Evolutionary conservation across 2,797 vertebrate genomes (phyloP), one percentile per base, ranked within the genome.

Genomic region (Tachyglossus aculeatus): DNA sequence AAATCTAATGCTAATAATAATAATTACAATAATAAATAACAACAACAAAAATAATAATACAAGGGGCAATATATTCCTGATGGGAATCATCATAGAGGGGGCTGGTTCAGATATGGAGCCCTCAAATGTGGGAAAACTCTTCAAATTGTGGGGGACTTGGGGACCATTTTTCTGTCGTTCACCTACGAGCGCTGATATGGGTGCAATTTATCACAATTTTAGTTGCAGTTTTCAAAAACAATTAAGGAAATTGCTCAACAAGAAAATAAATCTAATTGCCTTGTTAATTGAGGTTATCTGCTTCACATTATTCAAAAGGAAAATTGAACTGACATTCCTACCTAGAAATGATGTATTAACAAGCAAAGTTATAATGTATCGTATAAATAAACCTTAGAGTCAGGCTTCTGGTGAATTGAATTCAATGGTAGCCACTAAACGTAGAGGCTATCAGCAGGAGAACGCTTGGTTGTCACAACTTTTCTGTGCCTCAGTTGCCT

Each of bases 151-250:
- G 80, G 59, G 54, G 37, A 40, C 19, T n/a, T 21, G 33, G 15
- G 22, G 55, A 29, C 44, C 63, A 1, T 51, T 53, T 72, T 11
- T 45, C 13, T 54, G 19, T 41, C 41, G 33, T 50, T 66, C 36
- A 50, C 11, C 36, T 55, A 15, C 39, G 44, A 3, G 3, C 32
- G 19, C 7, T 21, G 56, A 45, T 14, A 32, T 31, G 9, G 13
- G 0, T 68, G 85, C 56, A 81, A 85, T 87, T 80, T 74, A 78
- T 91, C 76, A 77, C 67, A 80, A 78, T 88, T 88, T 88, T 66
- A 87, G 75, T 86, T 87, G 63, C 70, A 90, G 76, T 80, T 89
- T 91, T 88, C 67, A 83, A 86, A 90, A 89, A 88, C 83, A 91
- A 88, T 83, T 85, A 88, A 76, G 71, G 45, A 86, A 87, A 85